These are phyloP conservation scores for Conchocele bisecta DNA, from an alignment of 2,888 invertebrate genomes.

Conservation along the genomic window DNA sequence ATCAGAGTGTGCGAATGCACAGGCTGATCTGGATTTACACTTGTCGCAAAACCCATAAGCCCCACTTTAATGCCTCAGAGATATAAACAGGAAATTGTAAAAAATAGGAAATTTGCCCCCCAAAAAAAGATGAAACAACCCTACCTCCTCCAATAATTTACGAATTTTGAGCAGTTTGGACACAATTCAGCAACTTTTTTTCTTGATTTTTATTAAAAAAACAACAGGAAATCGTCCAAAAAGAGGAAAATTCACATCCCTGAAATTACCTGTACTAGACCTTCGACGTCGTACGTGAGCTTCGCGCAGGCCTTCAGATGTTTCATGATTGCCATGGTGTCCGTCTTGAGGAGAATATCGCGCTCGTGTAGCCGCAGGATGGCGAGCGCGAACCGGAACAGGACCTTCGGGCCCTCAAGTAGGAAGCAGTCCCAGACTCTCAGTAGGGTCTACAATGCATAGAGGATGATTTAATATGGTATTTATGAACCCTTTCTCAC, in stretches of 20 bases:
- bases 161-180: too few species aligned
- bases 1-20: too few species aligned
- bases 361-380: slow-evolving; percentile 84
- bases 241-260: too few species aligned
- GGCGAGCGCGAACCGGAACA: slow-evolving; percentile 85
- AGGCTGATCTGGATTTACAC: too few species aligned
- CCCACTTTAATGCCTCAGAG: too few species aligned
- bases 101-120: not conserved
- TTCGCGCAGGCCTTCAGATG: slow-evolving; percentile 84
- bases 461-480: too few species aligned
- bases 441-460: slow-evolving; percentile 82
- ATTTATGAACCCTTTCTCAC: too few species aligned
- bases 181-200: too few species aligned
- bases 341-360: slow-evolving; percentile 83
- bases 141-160: not conserved
- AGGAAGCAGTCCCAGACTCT: slow-evolving; percentile 85
- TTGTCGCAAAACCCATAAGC: too few species aligned
- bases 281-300: slow-evolving; percentile 83
- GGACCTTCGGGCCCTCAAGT: slow-evolving; percentile 85
- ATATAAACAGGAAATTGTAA: too few species aligned
- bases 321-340: slow-evolving; percentile 84
- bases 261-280: slow-evolving; percentile 83
- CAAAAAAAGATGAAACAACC: not conserved
- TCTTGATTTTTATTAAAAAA: not conserved
- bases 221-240: too few species aligned